These are phyloP conservation scores for Zosterops borbonicus DNA, from an alignment of 2,113 vertebrate species.

Conservation along the genomic window DNA sequence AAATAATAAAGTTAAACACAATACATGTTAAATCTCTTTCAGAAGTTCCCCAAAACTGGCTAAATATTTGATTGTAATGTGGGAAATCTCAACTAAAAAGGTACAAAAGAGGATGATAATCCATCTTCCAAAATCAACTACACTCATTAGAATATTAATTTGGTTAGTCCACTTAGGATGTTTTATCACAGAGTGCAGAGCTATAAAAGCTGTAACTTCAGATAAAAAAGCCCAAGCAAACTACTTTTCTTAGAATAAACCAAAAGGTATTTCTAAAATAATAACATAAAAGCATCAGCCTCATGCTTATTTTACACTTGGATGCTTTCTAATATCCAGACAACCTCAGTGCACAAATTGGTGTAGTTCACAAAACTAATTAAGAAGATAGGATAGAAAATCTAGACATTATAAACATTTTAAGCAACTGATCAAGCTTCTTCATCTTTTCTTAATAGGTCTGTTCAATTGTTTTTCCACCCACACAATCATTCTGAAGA, in stretches of 20 bases:
- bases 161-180: not conserved
- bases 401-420: conserved; percentile 36
- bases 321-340: conserved; percentile 46
- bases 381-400: conserved; percentile 30
- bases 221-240: not conserved
- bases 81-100: not conserved
- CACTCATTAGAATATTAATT: not conserved
- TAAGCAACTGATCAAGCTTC: conserved; percentile 14
- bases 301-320: conserved; percentile 53
- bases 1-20: not conserved
- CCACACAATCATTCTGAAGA: conserved; percentile 17
- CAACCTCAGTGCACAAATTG: conserved; percentile 28
- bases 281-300: not conserved
- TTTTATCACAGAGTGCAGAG: not conserved
- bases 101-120: not conserved
- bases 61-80: not conserved
- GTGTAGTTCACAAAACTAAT: conserved; percentile 4
- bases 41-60: not conserved
- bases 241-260: not conserved
- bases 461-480: conserved; percentile 21
- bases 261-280: conserved; percentile 29
- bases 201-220: not conserved
- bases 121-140: not conserved
- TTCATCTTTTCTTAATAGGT: conserved; percentile 54
- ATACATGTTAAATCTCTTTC: not conserved